Base-by-base conservation (phyloP, 2,113 vertebrate genomes). In the Macroglossus sobrinus region DNA sequence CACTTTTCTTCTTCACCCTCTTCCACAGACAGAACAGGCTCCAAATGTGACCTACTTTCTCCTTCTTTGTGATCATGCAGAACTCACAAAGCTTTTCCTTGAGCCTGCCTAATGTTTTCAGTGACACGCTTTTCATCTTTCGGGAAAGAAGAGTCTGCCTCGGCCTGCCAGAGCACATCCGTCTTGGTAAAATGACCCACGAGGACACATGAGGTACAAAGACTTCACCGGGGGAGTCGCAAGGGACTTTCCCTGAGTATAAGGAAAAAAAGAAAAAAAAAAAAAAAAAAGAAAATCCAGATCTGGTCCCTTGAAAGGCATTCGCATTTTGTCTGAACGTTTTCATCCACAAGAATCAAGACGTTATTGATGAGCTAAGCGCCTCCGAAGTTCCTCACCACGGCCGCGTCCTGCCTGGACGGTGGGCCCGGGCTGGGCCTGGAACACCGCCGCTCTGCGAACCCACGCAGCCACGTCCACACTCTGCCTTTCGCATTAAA, bases 41-140 rank as follows among this genome's bases (percentile, higher is more conserved):
- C 94, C 89, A 43, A 91, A 74, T 21, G 63, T 96, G 97, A 97
- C 97, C 97, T 97, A 97, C 95, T 97, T 97, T 97, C 87, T 45
- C 72, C 74, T 72, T 63, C 93, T 95, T 84, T 91, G 91, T 97
- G 97, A 96, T 93, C 93, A 97, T 95, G 96, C 97, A 96, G 94
- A 96, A 89, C 87, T 76, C 89, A 93, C 95, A 93, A 78, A 92
- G 95, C 95, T 74, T 91, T 45, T 61, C 66, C 91, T 95, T 40
- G 57, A 82, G 89, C 72, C 93, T 96, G 95, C 93, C 92, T 94
- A 97, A 95, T 92, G 95, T 95, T 95, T 94, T 91, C 95, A 75
- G 80, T 57, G 96, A 94, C 76, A 75, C 4, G 94, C 69, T 86
- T 96, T 97, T 98, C 93, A 89, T 96, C 94, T 89, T 72, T 84